phyloP scores from a whole-genome alignment of 2,113 vertebrate species.

The Periophthalmus modestus region DNA sequence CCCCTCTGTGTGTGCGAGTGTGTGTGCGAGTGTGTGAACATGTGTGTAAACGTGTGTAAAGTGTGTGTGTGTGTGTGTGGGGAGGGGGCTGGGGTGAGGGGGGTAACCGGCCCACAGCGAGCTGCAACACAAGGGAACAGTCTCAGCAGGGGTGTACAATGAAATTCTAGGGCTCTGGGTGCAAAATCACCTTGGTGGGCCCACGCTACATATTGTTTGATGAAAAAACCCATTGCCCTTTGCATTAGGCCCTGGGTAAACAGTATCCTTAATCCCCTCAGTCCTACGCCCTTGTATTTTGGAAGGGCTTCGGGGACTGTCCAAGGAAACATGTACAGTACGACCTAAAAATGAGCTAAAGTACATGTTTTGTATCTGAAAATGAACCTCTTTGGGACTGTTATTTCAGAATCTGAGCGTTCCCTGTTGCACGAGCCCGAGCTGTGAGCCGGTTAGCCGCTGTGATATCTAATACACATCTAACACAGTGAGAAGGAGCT shows the following conservation, averaged over 20 bases:
- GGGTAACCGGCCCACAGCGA: slow-evolving; percentile 86
- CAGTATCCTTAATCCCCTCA: too few species aligned
- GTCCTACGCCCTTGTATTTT: not conserved
- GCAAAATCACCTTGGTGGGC: too few species aligned
- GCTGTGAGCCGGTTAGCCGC: slow-evolving; percentile 96
- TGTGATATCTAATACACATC: slow-evolving; percentile 98
- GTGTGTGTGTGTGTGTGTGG: not conserved
- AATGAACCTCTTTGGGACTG: slow-evolving; percentile 13
- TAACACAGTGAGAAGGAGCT: slow-evolving; percentile 83
- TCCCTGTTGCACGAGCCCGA: slow-evolving; percentile 62
- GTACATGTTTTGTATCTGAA: slow-evolving; percentile 32
- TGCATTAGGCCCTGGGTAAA: too few species aligned
- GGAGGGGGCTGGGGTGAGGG: slow-evolving; percentile 49
- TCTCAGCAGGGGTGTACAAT: too few species aligned
- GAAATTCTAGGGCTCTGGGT: too few species aligned
- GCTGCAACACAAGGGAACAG: slow-evolving; percentile 52
- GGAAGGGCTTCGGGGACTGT: not conserved
- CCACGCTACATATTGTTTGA: too few species aligned
- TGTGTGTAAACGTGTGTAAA: too few species aligned
- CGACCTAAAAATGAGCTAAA: not conserved
- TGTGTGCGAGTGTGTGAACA: slow-evolving; percentile 23
- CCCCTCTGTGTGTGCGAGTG: slow-evolving; percentile 80
- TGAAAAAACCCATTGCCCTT: too few species aligned
- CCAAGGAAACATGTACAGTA: slow-evolving; percentile 5
- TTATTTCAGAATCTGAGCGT: slow-evolving; percentile 3